phyloP scores from a whole-genome alignment of 2,797 vertebrate species.

The Chaetodon trifasciatus region DNA sequence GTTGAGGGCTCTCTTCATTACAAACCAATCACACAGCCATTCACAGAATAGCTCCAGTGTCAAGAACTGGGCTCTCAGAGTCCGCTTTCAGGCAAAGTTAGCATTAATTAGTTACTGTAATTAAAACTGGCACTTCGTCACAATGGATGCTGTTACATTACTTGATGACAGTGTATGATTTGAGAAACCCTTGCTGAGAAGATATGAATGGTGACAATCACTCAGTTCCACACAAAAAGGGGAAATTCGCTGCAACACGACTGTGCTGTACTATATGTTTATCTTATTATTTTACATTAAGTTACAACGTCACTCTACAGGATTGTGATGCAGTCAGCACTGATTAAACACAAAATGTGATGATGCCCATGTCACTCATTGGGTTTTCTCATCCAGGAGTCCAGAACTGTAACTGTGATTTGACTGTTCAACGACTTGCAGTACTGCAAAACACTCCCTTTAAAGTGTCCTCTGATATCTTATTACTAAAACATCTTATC shows the following conservation, averaged over 20 bases:
- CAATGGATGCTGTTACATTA: slow-evolving; percentile 54
- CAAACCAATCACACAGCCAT: slow-evolving; percentile 70
- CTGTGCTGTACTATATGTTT: slow-evolving; percentile 7
- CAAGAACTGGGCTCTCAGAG: slow-evolving; percentile 60
- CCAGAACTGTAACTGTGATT: neutral
- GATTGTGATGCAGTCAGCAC: neutral
- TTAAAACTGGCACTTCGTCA: slow-evolving; percentile 68
- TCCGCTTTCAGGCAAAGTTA: slow-evolving; percentile 46
- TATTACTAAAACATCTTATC: neutral
- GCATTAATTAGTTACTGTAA: slow-evolving; percentile 68
- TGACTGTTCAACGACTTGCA: neutral
- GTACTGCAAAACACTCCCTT: neutral
- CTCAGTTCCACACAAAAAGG: slow-evolving; percentile 1
- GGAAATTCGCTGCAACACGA: slow-evolving; percentile 3
- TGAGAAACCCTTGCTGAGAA: slow-evolving; percentile 38
- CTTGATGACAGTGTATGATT: slow-evolving; percentile 54
- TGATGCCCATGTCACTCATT: slow-evolving; percentile 1
- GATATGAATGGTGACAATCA: slow-evolving; percentile 51
- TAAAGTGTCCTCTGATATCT: neutral
- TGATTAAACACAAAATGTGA: slow-evolving; percentile 20
- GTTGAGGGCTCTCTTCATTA: slow-evolving; percentile 75
- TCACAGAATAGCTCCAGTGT: slow-evolving; percentile 65
- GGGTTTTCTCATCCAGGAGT: neutral
- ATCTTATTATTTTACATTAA: neutral
- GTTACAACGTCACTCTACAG: neutral